Evolutionary conservation across 2,888 invertebrate genomes (phyloP), one percentile per base, ranked within the genome.

Genomic region (Synanthedon tipuliformis): DNA sequence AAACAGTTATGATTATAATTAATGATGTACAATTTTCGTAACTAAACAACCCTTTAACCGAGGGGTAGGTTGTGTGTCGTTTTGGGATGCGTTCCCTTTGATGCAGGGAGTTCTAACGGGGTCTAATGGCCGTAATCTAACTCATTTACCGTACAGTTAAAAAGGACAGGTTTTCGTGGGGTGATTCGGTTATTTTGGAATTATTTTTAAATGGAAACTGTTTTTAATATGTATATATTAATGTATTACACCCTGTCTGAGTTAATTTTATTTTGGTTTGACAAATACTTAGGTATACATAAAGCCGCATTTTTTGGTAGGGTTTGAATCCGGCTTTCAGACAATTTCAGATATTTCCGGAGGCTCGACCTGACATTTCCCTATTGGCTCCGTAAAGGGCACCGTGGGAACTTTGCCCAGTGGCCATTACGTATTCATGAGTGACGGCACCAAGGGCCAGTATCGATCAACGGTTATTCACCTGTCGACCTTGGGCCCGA

Each of bases 381-480:
- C 56, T 50, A 51, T 15, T 45, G 16, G 12, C 15, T 16, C 7
- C 23, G 49, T 49, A 18, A 23, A 49, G 49, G 52, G 50, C 18
- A 51, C 50, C 57, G 61, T 63, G 61, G 57, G 62, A 63, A 61
- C 54, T 50, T 50, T 41, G 50, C 18, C 58, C 54, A 54, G 52
- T 57, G 62, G 61, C 58, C 59, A 65, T 65, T 63, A 65, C 59
- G 54, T 59, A 65, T 65, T 64, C 63, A 65, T 63, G 60, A 53
- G 56, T 56, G 55, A 52, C 52, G 52, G 50, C 52, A 48, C 18
- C 51, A 34, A 71, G 65, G 57, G 59, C 56, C 56, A 59, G 61
- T 67, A 75, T 75, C 73, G 76, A 74, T 76, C 75, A 72, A 65
- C 64, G 72, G 68, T 66, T 64, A 63, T 64, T 73, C 65, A 71